phyloP scores from a whole-genome alignment of 2,888 invertebrate genomes.

The Amblyteles armatorius region DNA sequence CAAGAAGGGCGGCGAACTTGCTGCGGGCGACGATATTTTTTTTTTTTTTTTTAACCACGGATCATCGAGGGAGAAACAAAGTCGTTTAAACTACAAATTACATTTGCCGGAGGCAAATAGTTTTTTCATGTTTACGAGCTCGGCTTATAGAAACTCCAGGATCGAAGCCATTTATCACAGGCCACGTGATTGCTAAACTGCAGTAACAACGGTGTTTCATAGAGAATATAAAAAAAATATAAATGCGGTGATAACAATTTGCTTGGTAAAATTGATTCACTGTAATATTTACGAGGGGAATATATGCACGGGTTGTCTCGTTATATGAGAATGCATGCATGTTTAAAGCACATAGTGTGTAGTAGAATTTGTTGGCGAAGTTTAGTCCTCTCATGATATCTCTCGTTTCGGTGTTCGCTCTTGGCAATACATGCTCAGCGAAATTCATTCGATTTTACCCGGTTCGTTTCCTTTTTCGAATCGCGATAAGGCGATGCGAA shows the following conservation, averaged over 20 bases:
- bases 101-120: slow-evolving; percentile 44
- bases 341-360: slow-evolving; percentile 54
- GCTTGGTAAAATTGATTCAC: slow-evolving; percentile 29
- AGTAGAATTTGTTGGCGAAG: slow-evolving; percentile 60
- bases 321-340: slow-evolving; percentile 48
- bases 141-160: neutral
- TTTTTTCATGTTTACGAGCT: slow-evolving; percentile 48
- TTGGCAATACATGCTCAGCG: slow-evolving; percentile 35
- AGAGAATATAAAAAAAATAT: neutral
- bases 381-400: slow-evolving; percentile 69
- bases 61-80: slow-evolving; percentile 48
- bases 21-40: slow-evolving; percentile 30
- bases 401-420: slow-evolving; percentile 66
- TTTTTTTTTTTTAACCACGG: slow-evolving; percentile 12
- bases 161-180: slow-evolving; percentile 44
- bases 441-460: slow-evolving; percentile 37
- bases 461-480: slow-evolving; percentile 14
- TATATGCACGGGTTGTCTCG: slow-evolving; percentile 23
- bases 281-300: slow-evolving; percentile 48
- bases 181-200: slow-evolving; percentile 32
- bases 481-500: slow-evolving; percentile 18
- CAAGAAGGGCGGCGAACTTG: slow-evolving; percentile 20
- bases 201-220: slow-evolving; percentile 2
- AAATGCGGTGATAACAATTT: slow-evolving; percentile 32
- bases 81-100: slow-evolving; percentile 53